Evolutionary conservation across 2,797 vertebrate species (phyloP).

Genomic region (Sebastes baramenuke): DNA sequence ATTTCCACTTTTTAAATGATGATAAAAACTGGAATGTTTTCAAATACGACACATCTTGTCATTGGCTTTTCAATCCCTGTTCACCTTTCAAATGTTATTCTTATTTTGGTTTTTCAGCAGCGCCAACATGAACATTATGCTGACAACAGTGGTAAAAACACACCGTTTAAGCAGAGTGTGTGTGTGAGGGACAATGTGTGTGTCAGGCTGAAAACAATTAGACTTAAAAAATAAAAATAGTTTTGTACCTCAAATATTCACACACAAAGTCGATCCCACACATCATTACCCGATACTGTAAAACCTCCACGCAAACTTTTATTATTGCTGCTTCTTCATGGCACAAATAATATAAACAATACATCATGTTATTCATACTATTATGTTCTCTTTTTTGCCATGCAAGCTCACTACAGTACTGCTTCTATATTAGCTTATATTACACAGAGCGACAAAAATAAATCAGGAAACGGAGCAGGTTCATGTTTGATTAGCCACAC

Average conservation of each 20-base stretch:
- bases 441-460: conserved; percentile 70
- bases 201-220: background rate
- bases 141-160: conserved; percentile 49
- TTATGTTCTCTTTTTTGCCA: conserved; percentile 79
- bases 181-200: background rate
- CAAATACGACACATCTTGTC: conserved; percentile 24
- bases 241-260: conserved; percentile 35
- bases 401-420: conserved; percentile 87
- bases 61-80: conserved; percentile 42
- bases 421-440: conserved; percentile 74
- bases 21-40: conserved; percentile 58
- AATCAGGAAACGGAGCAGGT: conserved; percentile 44
- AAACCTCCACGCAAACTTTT: conserved; percentile 62
- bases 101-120: conserved; percentile 56
- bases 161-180: background rate
- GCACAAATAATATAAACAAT: conserved; percentile 88
- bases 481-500: conserved; percentile 64
- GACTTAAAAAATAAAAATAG: background rate
- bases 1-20: conserved; percentile 34
- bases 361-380: conserved; percentile 63
- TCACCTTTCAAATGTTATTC: background rate
- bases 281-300: conserved; percentile 38
- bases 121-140: conserved; percentile 39
- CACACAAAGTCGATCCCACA: conserved; percentile 20
- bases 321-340: conserved; percentile 91